Evolutionary conservation across 2,797 vertebrate genomes (phyloP).

Genomic region (Tragelaphus oryx): DNA sequence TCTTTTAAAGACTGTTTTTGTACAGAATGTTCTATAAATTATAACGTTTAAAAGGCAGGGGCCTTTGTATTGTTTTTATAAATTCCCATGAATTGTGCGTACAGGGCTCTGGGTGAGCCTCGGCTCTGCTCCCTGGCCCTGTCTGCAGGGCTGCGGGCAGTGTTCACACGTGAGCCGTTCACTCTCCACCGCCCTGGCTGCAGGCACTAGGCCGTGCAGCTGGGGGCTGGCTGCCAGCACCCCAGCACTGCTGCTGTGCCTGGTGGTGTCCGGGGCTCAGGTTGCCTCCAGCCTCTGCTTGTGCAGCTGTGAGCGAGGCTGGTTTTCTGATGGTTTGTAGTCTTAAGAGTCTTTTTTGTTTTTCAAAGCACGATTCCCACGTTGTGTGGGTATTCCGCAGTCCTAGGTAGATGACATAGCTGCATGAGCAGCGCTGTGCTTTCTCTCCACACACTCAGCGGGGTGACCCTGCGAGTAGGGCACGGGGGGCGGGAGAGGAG

Average conservation of each 20-base stretch:
- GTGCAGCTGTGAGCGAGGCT: neutral
- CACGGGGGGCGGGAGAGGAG: neutral
- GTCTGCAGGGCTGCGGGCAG: constrained; percentile 28
- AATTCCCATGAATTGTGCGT: constrained; percentile 53
- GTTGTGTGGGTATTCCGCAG: neutral
- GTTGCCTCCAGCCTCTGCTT: neutral
- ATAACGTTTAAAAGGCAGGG: constrained; percentile 67
- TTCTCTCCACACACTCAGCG: neutral
- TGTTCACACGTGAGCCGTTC: neutral
- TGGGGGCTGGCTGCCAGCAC: neutral
- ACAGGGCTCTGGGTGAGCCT: constrained; percentile 42
- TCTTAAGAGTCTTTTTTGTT: neutral
- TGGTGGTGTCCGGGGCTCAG: neutral
- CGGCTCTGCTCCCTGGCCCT: neutral
- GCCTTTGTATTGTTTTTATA: constrained; percentile 71
- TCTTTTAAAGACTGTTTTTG: constrained; percentile 80
- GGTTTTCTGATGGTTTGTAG: neutral
- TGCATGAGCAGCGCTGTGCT: neutral
- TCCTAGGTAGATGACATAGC: neutral
- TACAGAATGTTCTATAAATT: constrained; percentile 76
- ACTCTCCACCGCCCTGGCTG: rapidly evolving
- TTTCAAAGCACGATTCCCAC: neutral
- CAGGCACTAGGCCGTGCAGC: rapidly evolving
- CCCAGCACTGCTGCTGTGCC: neutral
- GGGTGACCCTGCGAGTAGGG: neutral